Percentiles rank a stretch among this genome's conserved stretches.
Evolutionary conservation across 2,888 invertebrate genomes (phyloP).

Genomic region (Amiota minor): DNA sequence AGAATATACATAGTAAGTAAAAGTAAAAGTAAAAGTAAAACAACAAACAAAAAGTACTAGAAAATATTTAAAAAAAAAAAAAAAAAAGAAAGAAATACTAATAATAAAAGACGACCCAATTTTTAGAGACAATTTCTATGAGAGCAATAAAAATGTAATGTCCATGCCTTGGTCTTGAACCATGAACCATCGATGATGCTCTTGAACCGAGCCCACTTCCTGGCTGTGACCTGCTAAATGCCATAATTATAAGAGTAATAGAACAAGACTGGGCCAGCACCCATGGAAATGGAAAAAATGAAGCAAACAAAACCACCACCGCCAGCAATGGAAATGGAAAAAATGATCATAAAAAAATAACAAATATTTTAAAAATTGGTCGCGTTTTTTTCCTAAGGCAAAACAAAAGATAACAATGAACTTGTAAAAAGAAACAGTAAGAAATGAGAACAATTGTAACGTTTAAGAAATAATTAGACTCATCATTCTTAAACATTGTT

Average conservation of each 20-base stretch:
- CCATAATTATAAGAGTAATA: conserved; percentile 54
- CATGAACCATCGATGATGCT: background rate
- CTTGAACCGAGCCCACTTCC: background rate
- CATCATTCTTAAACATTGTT: conserved; percentile 55
- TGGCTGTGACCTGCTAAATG: conserved; percentile 42
- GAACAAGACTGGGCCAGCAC: conserved; percentile 44
- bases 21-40: no score
- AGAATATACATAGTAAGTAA: no score
- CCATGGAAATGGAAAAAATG: conserved; percentile 48
- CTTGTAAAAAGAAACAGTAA: conserved; percentile 38
- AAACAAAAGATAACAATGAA: conserved; percentile 29
- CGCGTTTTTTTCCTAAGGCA: conserved; percentile 54
- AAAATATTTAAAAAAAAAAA: conserved; percentile 14
- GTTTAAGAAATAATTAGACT: conserved; percentile 58
- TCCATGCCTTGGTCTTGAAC: conserved; percentile 34
- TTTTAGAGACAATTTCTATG: conserved; percentile 64
- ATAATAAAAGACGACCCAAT: conserved; percentile 60
- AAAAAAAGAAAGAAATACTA: conserved; percentile 22
- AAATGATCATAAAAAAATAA: conserved; percentile 66
- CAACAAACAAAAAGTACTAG: conserved; percentile 3
- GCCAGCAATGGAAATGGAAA: conserved; percentile 40
- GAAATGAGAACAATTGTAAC: conserved; percentile 51
- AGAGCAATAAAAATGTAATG: conserved; percentile 51
- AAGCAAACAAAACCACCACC: background rate
- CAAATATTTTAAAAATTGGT: conserved; percentile 62